Conservation (phyloP, 1,140 invertebrate genomes). For the Eupristina koningsbergeri region DNA sequence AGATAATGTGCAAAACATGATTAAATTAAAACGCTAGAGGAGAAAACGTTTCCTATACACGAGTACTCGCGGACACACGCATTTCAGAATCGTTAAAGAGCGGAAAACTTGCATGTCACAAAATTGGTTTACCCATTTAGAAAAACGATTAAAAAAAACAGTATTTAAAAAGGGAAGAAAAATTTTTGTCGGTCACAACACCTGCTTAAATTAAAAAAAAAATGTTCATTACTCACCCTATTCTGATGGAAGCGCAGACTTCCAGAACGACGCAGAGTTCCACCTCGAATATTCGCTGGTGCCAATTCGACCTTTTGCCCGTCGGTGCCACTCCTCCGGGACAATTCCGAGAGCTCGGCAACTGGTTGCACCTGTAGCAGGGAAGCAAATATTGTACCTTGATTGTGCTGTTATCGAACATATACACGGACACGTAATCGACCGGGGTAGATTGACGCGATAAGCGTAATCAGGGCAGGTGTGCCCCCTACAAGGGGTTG, state of each 20-base stretch:
- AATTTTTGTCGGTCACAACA: too few relatives aligned
- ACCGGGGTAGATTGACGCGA: neutral
- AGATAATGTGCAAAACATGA: neutral
- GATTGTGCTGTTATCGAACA: neutral
- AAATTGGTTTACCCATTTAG: too few relatives aligned
- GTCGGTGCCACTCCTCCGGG: conserved; percentile 77
- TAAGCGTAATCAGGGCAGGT: neutral
- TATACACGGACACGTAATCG: neutral
- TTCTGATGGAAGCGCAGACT: conserved; percentile 81
- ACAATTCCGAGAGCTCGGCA: conserved; percentile 89
- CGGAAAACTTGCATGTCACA: too few relatives aligned
- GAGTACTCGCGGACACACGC: too few relatives aligned
- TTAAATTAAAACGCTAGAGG: neutral
- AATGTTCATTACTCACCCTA: conserved; percentile 73
- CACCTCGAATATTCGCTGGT: conserved; percentile 80
- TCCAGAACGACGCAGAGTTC: conserved; percentile 85
- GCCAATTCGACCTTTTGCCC: conserved; percentile 80
- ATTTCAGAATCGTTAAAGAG: too few relatives aligned
- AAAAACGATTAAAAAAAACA: too few relatives aligned
- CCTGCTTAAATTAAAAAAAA: too few relatives aligned
- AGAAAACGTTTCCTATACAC: neutral
- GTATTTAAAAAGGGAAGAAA: too few relatives aligned
- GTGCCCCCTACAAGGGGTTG: too few relatives aligned
- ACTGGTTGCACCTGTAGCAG: conserved; percentile 85
- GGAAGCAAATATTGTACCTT: neutral